Conservation (phyloP, 2,113 vertebrate genomes). For the Hippotragus niger region DNA sequence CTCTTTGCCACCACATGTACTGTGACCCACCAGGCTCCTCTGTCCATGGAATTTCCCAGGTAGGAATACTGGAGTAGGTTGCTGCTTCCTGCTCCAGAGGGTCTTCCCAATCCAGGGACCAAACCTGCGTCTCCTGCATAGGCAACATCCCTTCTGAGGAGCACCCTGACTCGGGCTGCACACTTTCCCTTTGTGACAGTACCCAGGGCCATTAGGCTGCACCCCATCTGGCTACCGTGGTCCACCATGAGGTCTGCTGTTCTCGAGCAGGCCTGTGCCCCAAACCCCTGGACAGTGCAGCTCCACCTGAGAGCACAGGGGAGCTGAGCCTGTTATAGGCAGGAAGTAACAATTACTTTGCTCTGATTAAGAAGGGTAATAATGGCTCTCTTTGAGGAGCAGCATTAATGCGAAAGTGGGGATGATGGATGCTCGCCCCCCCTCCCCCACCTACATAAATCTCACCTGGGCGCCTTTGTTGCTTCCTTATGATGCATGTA, state of each 20-base stretch:
- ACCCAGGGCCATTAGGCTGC: background rate
- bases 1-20: background rate
- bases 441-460: constrained; percentile 70
- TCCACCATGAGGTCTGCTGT: background rate
- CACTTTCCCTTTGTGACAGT: background rate
- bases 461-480: constrained; percentile 74
- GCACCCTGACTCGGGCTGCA: background rate
- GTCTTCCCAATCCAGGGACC: background rate
- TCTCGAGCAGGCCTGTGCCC: background rate
- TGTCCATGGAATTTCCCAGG: background rate
- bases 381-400: constrained; percentile 23
- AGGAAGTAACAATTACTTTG: constrained; percentile 30
- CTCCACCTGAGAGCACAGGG: background rate
- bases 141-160: background rate
- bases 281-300: background rate
- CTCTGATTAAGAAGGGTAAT: constrained; percentile 55
- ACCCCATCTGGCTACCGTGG: accelerated
- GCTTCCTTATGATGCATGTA: constrained; percentile 76
- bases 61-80: background rate
- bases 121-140: background rate
- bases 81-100: background rate
- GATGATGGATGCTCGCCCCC: constrained; percentile 56
- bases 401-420: constrained; percentile 47
- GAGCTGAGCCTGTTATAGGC: background rate
- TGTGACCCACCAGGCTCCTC: background rate